Percentiles rank a stretch among this genome's conserved stretches.
Conservation (phyloP, 2,797 vertebrate species). For the Avahi laniger region DNA sequence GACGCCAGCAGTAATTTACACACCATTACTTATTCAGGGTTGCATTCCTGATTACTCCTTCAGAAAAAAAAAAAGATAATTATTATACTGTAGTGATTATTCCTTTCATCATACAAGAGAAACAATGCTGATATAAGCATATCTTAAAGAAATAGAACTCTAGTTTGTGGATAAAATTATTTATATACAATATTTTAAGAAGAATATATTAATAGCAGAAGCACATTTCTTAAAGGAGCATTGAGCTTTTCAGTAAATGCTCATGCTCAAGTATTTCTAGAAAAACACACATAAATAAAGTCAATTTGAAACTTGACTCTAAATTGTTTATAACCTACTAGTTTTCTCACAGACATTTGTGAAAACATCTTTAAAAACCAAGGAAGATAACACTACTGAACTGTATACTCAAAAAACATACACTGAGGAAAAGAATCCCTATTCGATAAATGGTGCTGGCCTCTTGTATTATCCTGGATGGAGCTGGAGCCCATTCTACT, state of each 20-base stretch:
- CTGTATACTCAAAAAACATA: background rate
- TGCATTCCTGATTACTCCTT: slow-evolving; percentile 72
- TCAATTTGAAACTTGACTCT: background rate
- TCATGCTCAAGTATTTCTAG: background rate
- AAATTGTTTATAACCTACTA: background rate
- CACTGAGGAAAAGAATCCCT: no score
- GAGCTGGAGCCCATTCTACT: no score
- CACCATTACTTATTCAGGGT: slow-evolving; percentile 60
- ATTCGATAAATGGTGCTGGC: no score
- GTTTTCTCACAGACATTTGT: background rate
- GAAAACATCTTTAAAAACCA: background rate
- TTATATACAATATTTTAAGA: slow-evolving; percentile 41
- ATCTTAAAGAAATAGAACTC: slow-evolving; percentile 47
- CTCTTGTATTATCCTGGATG: no score
- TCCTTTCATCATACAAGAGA: slow-evolving; percentile 67
- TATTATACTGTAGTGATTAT: slow-evolving; percentile 68
- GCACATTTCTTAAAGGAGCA: background rate
- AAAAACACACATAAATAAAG: background rate
- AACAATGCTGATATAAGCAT: slow-evolving; percentile 64
- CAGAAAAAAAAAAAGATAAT: slow-evolving; percentile 62
- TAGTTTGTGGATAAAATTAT: slow-evolving; percentile 52
- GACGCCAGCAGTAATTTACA: slow-evolving; percentile 63
- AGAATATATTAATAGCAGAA: slow-evolving; percentile 11
- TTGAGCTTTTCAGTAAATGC: background rate
- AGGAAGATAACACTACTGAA: background rate